Evolutionary conservation across 2,113 vertebrate genomes (phyloP).

Genomic region (Ceratotherium simum): DNA sequence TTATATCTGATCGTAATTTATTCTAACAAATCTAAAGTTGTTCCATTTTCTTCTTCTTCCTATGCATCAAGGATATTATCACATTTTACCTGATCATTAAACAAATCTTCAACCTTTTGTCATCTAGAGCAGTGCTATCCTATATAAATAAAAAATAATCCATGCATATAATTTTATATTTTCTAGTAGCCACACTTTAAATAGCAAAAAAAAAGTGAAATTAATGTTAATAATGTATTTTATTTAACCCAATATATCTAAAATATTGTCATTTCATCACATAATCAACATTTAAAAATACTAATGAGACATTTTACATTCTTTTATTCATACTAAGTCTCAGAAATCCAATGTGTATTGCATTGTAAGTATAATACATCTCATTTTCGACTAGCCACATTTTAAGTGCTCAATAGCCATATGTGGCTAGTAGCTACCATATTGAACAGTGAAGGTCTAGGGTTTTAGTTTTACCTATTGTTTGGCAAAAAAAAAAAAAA

Average conservation of each 20-base stretch:
- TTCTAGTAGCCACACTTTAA: not conserved
- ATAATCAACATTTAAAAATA: not conserved
- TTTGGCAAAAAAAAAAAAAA: not conserved
- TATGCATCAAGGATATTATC: not conserved
- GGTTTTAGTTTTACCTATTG: not conserved
- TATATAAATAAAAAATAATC: not conserved
- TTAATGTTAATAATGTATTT: not conserved
- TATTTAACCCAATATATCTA: not conserved
- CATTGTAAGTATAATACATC: not conserved
- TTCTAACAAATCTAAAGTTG: slow-evolving; percentile 10
- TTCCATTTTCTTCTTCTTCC: slow-evolving; percentile 7
- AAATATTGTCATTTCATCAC: not conserved
- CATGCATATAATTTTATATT: slow-evolving; percentile 5
- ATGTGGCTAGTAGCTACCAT: not conserved
- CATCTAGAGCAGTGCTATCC: not conserved
- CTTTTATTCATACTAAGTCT: not conserved
- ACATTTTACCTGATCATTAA: not conserved
- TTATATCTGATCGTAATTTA: slow-evolving; percentile 1
- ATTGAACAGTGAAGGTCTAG: not conserved
- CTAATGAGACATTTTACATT: not conserved
- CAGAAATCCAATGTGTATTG: not conserved
- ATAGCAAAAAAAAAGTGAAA: not conserved
- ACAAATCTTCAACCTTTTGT: not conserved
- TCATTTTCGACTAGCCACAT: not conserved
- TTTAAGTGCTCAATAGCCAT: not conserved